Percentiles rank a stretch among this genome's conserved stretches.
phyloP scores from a whole-genome alignment of 2,797 vertebrate species.

The Sebastes glaucus region DNA sequence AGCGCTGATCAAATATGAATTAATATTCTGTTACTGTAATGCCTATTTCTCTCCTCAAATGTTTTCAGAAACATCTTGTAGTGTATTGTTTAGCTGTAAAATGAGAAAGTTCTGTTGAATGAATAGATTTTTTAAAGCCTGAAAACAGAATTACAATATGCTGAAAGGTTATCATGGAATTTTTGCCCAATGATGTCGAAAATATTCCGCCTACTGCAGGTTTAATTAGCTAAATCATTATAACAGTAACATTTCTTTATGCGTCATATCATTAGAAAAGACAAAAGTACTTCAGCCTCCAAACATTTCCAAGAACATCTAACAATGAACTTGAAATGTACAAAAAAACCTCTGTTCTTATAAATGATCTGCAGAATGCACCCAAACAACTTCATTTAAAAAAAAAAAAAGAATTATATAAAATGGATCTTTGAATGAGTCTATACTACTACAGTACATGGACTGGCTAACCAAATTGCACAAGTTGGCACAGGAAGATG shows the following conservation, averaged over 20 bases:
- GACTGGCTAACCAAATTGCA: no score
- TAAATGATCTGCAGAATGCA: background rate
- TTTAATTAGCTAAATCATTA: background rate
- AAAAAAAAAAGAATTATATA: background rate
- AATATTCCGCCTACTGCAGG: no score
- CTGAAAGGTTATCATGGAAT: no score
- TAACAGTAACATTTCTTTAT: background rate
- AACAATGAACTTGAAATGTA: background rate
- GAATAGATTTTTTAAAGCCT: no score
- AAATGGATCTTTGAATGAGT: background rate
- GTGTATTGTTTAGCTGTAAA: no score
- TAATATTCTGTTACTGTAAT: no score
- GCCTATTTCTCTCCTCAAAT: accelerated
- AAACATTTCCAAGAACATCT: background rate
- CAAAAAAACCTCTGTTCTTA: background rate
- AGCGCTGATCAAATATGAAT: no score
- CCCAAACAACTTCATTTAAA: background rate
- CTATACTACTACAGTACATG: background rate
- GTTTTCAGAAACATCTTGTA: no score
- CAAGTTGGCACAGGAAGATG: no score
- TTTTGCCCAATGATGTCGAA: no score
- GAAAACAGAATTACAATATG: no score
- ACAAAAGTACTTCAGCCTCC: background rate
- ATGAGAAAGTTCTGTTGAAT: no score
- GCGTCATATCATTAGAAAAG: background rate